Percentiles rank a stretch among this genome's conserved stretches.
Conservation (phyloP, 2,113 vertebrate species). For the Willisornis vidua region DNA sequence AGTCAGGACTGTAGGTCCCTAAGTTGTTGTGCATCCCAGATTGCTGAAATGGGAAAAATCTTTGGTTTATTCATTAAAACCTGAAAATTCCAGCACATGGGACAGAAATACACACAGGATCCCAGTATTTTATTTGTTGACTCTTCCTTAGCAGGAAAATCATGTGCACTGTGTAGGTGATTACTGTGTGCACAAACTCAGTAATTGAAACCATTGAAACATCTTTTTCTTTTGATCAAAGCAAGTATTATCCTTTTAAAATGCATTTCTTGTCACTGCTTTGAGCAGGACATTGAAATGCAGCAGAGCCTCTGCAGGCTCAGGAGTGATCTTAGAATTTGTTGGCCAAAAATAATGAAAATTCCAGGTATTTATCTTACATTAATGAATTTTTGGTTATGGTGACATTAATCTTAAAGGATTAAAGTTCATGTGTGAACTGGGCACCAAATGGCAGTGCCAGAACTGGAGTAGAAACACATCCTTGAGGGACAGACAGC, state of each 20-base stretch:
- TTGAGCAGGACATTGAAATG: not conserved
- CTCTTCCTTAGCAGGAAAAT: not conserved
- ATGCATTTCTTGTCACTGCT: not conserved
- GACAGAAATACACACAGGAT: not conserved
- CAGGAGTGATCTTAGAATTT: fast-evolving
- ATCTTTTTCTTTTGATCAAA: not conserved
- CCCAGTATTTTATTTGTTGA: not conserved
- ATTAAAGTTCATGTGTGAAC: not conserved
- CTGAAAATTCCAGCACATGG: not conserved
- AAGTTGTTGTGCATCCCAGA: not conserved
- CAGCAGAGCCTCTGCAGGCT: not conserved
- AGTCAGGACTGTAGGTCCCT: not conserved
- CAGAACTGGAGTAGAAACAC: not conserved
- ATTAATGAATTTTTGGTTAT: not conserved
- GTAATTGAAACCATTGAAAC: not conserved
- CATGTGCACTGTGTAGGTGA: not conserved
- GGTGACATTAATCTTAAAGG: not conserved
- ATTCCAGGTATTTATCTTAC: not conserved
- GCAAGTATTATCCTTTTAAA: not conserved
- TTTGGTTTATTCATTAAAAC: not conserved
- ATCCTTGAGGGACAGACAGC: not conserved
- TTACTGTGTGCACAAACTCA: not conserved
- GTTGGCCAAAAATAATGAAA: not conserved
- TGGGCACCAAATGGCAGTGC: not conserved
- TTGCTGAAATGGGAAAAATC: constrained; percentile 16